A percentile compares a stretch with the other conserved stretches of the same genome.
Evolutionary conservation across 1,140 invertebrate genomes (phyloP).

Genomic region (Ips typographus): DNA sequence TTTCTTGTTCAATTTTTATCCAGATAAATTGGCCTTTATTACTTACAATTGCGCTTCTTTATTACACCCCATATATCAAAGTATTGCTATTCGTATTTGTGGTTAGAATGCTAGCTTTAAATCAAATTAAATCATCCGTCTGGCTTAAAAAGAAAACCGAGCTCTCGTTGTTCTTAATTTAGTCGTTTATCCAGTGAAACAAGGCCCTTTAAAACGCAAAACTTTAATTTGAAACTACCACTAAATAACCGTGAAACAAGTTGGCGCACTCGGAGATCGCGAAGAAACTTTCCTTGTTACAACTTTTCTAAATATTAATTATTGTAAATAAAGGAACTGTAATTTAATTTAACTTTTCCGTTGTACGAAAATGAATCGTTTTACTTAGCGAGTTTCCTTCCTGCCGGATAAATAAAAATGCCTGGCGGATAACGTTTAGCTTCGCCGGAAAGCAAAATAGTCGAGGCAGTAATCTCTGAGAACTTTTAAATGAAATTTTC

Average conservation of each 20-base stretch:
- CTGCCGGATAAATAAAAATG: conserved; percentile 1
- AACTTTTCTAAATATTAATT: conserved; percentile 15
- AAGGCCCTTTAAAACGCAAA: background rate
- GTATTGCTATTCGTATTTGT: background rate
- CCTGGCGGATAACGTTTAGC: conserved; percentile 2
- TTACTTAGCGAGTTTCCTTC: conserved; percentile 3
- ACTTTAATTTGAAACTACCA: background rate
- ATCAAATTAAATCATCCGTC: too few relatives aligned
- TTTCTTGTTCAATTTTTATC: conserved; percentile 15
- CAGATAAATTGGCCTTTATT: conserved; percentile 15
- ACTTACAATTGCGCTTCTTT: conserved; percentile 7
- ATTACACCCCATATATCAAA: background rate
- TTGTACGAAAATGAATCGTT: conserved; percentile 9
- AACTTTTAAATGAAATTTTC: conserved; percentile 1
- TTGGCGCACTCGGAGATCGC: background rate
- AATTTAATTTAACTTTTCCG: conserved; percentile 12
- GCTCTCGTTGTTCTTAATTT: background rate
- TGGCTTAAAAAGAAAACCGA: too few relatives aligned
- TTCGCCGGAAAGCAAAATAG: conserved; percentile 1
- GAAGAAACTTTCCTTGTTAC: conserved; percentile 11
- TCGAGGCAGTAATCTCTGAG: background rate
- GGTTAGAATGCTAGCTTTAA: too few relatives aligned
- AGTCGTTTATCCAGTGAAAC: background rate
- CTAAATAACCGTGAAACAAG: conserved; percentile 5
- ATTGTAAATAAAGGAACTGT: conserved; percentile 10